A percentile compares a stretch with the other conserved stretches of the same genome.
Evolutionary conservation across 2,113 vertebrate species (phyloP).

Genomic region (Vidua chalybeata): DNA sequence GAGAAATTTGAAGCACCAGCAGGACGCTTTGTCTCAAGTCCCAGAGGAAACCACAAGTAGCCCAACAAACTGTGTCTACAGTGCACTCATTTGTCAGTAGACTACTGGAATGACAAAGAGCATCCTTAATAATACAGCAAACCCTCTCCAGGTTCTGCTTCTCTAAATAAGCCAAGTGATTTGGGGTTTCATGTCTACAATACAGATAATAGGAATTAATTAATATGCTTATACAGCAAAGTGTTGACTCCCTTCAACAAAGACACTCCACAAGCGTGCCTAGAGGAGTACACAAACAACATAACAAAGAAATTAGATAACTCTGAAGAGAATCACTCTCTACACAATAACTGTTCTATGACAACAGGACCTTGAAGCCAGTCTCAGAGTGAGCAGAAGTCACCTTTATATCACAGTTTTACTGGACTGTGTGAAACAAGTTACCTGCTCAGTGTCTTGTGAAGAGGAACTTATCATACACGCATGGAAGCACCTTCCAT

Average conservation of each 20-base stretch:
- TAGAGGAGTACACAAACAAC: neutral
- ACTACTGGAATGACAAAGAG: neutral
- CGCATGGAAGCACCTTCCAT: neutral
- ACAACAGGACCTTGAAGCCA: neutral
- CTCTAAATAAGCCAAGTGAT: neutral
- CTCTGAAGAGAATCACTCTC: neutral
- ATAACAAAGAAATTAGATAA: neutral
- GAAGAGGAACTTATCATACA: neutral
- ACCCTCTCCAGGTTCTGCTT: neutral
- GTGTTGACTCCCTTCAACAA: neutral
- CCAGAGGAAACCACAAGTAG: neutral
- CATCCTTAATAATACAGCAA: neutral
- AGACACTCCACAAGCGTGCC: accelerated
- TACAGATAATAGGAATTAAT: neutral
- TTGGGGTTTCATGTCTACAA: neutral
- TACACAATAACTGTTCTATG: neutral
- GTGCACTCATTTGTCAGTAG: neutral
- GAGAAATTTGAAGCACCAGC: neutral
- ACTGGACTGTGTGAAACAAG: neutral
- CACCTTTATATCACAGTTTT: neutral
- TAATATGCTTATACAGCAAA: neutral
- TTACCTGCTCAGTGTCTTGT: neutral
- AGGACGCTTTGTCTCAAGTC: neutral
- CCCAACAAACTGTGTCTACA: neutral
- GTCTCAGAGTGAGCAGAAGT: neutral